These are phyloP conservation scores for Pegoplata infirma DNA, from an alignment of 2,888 invertebrate species.

Conservation along the genomic window DNA sequence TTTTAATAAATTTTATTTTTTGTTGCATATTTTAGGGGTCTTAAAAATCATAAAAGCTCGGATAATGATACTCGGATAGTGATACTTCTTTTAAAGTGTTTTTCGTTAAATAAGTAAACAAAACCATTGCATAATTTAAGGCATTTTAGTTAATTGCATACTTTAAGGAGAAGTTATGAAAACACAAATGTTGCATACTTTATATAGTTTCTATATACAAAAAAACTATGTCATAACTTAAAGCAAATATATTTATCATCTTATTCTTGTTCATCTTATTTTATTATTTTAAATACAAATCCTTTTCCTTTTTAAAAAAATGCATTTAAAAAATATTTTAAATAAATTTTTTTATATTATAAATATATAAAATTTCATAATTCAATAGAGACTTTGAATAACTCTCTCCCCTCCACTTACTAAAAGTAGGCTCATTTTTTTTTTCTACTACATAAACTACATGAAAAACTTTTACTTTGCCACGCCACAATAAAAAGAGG, in stretches of 20 bases:
- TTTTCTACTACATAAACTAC: not conserved
- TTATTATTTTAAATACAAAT: conserved; percentile 17
- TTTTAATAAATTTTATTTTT: no score
- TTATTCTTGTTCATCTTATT: conserved; percentile 5
- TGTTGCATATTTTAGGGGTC: no score
- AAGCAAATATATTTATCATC: not conserved
- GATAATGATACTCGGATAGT: no score
- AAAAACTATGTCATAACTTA: not conserved
- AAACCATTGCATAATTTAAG: no score
- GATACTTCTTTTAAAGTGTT: no score
- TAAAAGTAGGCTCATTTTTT: conserved; percentile 43
- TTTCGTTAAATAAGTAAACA: no score
- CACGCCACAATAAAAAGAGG: conserved; percentile 37
- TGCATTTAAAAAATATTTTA: not conserved
- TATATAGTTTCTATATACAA: not conserved
- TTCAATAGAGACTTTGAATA: conserved; percentile 45
- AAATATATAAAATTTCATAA: conserved; percentile 28
- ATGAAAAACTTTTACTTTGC: conserved; percentile 39
- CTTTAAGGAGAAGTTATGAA: not conserved
- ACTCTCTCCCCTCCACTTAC: conserved; percentile 4
- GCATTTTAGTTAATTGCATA: no score
- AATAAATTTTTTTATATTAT: conserved; percentile 44
- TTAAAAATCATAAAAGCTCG: no score
- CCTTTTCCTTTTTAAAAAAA: conserved; percentile 13
- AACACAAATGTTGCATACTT: not conserved